A percentile compares a stretch with the other conserved stretches of the same genome.
phyloP scores from a whole-genome alignment of 2,888 invertebrate genomes.

The Drosophila merina region DNA sequence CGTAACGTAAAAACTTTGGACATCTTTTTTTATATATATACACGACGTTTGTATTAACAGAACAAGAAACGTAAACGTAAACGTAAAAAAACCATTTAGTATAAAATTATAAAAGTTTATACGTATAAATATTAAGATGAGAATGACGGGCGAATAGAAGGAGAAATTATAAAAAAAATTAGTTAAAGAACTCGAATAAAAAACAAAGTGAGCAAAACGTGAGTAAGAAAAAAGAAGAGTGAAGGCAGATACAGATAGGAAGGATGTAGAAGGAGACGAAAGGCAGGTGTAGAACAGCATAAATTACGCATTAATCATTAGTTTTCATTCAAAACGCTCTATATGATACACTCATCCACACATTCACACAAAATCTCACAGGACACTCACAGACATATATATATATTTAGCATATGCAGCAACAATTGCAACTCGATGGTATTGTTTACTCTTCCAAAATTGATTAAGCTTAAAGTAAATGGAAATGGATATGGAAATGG shows the following conservation, averaged over 20 bases:
- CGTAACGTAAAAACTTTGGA: slow-evolving; percentile 81
- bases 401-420: slow-evolving; percentile 72
- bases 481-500: not conserved
- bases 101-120: slow-evolving; percentile 82
- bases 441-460: slow-evolving; percentile 80
- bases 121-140: slow-evolving; percentile 79
- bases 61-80: slow-evolving; percentile 51
- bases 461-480: slow-evolving; percentile 73
- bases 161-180: slow-evolving; percentile 73
- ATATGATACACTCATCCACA: slow-evolving; percentile 58
- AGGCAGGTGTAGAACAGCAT: slow-evolving; percentile 64
- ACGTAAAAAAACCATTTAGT: slow-evolving; percentile 70
- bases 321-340: slow-evolving; percentile 71
- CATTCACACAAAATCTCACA: slow-evolving; percentile 35
- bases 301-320: slow-evolving; percentile 71
- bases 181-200: slow-evolving; percentile 76
- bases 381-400: slow-evolving; percentile 33
- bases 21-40: slow-evolving; percentile 81
- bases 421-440: slow-evolving; percentile 79
- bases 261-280: slow-evolving; percentile 26
- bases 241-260: slow-evolving; percentile 23
- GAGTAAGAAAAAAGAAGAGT: slow-evolving; percentile 46
- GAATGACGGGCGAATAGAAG: slow-evolving; percentile 46
- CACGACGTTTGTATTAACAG: slow-evolving; percentile 63
- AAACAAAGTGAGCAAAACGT: slow-evolving; percentile 66